These are phyloP conservation scores for Sphecodes monilicornis DNA, from an alignment of 2,888 invertebrate species.

Conservation along the genomic window DNA sequence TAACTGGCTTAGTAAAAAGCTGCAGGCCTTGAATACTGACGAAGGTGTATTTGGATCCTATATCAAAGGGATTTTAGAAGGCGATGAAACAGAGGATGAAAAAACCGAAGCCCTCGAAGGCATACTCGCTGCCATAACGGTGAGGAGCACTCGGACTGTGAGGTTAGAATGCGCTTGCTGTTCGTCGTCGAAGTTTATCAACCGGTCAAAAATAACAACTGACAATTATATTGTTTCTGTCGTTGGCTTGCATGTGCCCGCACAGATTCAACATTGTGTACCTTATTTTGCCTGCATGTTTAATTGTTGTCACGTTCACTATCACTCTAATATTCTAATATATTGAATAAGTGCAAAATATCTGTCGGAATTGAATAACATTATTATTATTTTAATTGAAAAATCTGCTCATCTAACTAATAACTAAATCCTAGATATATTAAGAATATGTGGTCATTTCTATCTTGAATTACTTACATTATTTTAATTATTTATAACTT, in stretches of 20 bases:
- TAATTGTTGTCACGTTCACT: not conserved
- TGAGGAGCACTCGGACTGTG: slow-evolving; percentile 85
- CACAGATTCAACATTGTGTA: not conserved
- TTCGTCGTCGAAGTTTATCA: slow-evolving; percentile 56
- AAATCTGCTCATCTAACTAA: not conserved
- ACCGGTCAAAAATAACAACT: slow-evolving; percentile 60
- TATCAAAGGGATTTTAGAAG: slow-evolving; percentile 93
- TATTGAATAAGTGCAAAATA: not conserved
- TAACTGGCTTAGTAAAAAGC: slow-evolving; percentile 92
- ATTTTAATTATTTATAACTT: not conserved
- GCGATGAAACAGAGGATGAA: slow-evolving; percentile 92
- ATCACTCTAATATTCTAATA: slow-evolving; percentile 1
- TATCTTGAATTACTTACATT: not conserved
- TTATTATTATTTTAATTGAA: not conserved
- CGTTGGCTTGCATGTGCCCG: slow-evolving; percentile 15
- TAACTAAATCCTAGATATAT: not conserved
- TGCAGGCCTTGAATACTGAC: slow-evolving; percentile 92
- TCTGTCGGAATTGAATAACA: not conserved
- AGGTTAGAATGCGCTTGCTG: slow-evolving; percentile 82
- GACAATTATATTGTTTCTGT: slow-evolving; percentile 22
- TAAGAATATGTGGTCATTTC: not conserved
- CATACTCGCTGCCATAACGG: slow-evolving; percentile 92
- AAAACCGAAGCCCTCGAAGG: slow-evolving; percentile 94
- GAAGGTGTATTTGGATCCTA: slow-evolving; percentile 94
- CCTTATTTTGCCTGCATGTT: slow-evolving; percentile 9